Percentiles rank a stretch among this genome's conserved stretches.
Evolutionary conservation across 2,888 invertebrate species (phyloP).

Genomic region (Panopea generosa): DNA sequence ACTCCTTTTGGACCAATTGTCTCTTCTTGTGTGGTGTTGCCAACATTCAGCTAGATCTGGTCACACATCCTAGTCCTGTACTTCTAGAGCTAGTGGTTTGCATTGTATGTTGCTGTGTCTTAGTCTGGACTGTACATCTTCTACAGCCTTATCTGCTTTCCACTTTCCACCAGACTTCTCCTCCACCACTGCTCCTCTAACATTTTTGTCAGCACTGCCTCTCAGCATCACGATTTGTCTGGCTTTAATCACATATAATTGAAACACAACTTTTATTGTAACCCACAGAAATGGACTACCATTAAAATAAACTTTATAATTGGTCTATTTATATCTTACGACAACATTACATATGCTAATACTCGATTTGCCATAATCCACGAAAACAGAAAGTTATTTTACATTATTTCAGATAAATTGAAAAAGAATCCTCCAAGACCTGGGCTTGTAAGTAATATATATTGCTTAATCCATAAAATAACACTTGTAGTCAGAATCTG

Average conservation of each 20-base stretch:
- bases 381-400: no score
- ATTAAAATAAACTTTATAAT: no score
- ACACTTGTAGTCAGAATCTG: no score
- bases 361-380: no score
- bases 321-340: no score
- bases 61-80: background rate
- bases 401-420: slow-evolving; percentile 69
- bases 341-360: no score
- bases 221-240: slow-evolving; percentile 3
- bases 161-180: background rate
- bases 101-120: slow-evolving; percentile 5
- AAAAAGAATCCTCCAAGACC: slow-evolving; percentile 79
- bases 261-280: no score
- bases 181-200: background rate
- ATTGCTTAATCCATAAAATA: no score
- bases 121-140: background rate
- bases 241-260: background rate
- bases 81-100: background rate
- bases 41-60: background rate
- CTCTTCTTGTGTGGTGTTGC: background rate
- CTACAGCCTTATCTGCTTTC: background rate
- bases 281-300: no score
- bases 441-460: slow-evolving; percentile 70
- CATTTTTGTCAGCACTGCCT: slow-evolving; percentile 1
- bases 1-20: background rate